A percentile compares a stretch with the other conserved stretches of the same genome.
Conservation (phyloP, 2,888 invertebrate genomes). For the Netelia inedita region DNA sequence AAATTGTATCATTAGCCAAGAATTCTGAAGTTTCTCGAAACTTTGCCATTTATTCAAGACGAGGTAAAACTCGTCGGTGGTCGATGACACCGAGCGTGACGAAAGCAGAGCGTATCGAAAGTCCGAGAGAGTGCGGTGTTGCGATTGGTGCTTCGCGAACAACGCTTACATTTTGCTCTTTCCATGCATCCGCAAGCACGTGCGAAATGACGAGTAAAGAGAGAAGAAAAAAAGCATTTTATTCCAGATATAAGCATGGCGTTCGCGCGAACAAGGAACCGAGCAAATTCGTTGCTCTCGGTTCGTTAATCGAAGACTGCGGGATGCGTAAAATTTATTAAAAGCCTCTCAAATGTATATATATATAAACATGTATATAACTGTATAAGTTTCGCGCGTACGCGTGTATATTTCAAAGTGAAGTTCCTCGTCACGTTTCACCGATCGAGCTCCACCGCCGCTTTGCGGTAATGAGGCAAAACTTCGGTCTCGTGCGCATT, state of each 20-base stretch:
- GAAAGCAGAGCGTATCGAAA: constrained; percentile 14
- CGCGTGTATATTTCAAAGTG: constrained; percentile 14
- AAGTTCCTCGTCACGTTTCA: constrained; percentile 58
- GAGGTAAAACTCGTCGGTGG: constrained; percentile 18
- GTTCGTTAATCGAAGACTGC: constrained; percentile 70
- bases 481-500: constrained; percentile 35
- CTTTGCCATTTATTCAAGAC: background rate
- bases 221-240: constrained; percentile 11
- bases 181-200: constrained; percentile 30
- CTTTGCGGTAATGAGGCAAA: constrained; percentile 59
- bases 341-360: constrained; percentile 12
- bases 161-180: constrained; percentile 59
- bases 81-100: constrained; percentile 14
- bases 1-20: background rate
- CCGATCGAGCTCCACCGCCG: constrained; percentile 39
- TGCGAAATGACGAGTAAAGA: constrained; percentile 21
- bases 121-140: background rate
- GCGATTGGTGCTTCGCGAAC: constrained; percentile 31
- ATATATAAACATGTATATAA: constrained; percentile 6
- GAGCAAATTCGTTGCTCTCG: constrained; percentile 66
- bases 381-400: background rate
- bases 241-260: constrained; percentile 19
- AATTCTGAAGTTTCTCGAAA: constrained; percentile 11
- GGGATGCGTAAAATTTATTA: constrained; percentile 41
- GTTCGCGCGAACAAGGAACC: constrained; percentile 50